A percentile compares a stretch with the other conserved stretches of the same genome.
Evolutionary conservation across 1,140 invertebrate genomes (phyloP).

Genomic region (Luehdorfia chinensis): DNA sequence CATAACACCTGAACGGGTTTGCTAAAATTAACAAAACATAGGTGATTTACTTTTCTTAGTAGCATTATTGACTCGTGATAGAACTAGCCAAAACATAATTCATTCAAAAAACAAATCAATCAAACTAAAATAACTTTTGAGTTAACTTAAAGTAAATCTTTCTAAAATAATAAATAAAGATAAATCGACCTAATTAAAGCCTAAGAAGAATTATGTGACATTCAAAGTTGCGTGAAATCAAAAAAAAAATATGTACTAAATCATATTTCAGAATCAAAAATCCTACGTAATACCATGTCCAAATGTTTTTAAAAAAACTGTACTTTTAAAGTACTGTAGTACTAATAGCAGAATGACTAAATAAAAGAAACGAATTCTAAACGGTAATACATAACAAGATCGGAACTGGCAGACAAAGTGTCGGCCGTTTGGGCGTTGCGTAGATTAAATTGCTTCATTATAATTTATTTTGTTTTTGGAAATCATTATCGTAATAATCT

Average conservation of each 20-base stretch:
- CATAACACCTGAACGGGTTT: too few relatives aligned
- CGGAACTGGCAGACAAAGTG: constrained; percentile 40
- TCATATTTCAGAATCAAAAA: too few relatives aligned
- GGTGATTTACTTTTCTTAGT: too few relatives aligned
- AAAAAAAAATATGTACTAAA: background rate
- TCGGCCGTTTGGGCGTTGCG: constrained; percentile 22
- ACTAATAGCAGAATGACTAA: constrained; percentile 18
- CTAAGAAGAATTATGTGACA: background rate
- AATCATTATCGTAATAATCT: constrained; percentile 23
- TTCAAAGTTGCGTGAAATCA: background rate
- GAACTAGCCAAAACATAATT: too few relatives aligned
- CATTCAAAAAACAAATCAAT: too few relatives aligned
- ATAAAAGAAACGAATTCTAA: constrained; percentile 22
- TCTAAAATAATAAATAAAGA: too few relatives aligned
- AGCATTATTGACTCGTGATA: too few relatives aligned
- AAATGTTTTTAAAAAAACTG: background rate
- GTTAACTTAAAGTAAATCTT: too few relatives aligned
- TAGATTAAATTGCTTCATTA: background rate
- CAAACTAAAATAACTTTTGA: too few relatives aligned
- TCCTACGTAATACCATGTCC: background rate
- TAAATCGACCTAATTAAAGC: too few relatives aligned
- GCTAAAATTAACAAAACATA: too few relatives aligned
- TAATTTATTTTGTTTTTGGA: background rate
- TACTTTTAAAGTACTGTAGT: too few relatives aligned
- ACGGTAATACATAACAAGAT: constrained; percentile 23